A percentile compares a stretch with the other conserved stretches of the same genome.
Conservation (phyloP, 2,888 invertebrate species). For the Caenorhabditis panamensis region DNA sequence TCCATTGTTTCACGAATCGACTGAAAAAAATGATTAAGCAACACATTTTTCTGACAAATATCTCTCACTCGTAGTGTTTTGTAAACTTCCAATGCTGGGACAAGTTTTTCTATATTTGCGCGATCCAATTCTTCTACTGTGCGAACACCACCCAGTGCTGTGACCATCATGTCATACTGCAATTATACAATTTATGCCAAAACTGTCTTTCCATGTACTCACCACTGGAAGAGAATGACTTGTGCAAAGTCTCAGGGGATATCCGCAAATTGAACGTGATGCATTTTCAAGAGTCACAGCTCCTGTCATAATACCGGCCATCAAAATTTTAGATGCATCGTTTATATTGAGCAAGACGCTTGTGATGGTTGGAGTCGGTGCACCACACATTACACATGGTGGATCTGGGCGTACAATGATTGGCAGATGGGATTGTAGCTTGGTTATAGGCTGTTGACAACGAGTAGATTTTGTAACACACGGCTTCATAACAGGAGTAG, state of each 20-base stretch:
- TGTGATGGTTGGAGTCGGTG: neutral
- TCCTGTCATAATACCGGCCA: neutral
- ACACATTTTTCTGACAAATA: neutral
- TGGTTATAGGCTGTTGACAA: too few relatives aligned
- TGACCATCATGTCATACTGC: conserved; percentile 24
- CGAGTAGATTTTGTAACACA: too few relatives aligned
- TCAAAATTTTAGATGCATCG: conserved; percentile 12
- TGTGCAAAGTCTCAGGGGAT: conserved; percentile 1
- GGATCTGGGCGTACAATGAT: neutral
- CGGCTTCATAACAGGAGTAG: too few relatives aligned
- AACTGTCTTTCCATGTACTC: conserved; percentile 3
- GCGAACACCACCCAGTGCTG: neutral
- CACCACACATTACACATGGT: conserved; percentile 1
- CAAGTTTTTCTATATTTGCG: neutral
- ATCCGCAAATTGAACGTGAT: neutral
- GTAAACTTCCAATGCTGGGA: neutral
- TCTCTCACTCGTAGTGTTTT: neutral
- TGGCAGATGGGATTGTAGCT: neutral
- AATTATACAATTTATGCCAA: neutral
- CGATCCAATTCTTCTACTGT: neutral
- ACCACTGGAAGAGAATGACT: conserved; percentile 2
- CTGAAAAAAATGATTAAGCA: neutral
- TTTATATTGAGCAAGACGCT: neutral
- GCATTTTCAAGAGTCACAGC: neutral
- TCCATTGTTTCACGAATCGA: neutral